A percentile compares a stretch with the other conserved stretches of the same genome.
phyloP scores from a whole-genome alignment of 2,888 invertebrate species.

The Dione vanillae region DNA sequence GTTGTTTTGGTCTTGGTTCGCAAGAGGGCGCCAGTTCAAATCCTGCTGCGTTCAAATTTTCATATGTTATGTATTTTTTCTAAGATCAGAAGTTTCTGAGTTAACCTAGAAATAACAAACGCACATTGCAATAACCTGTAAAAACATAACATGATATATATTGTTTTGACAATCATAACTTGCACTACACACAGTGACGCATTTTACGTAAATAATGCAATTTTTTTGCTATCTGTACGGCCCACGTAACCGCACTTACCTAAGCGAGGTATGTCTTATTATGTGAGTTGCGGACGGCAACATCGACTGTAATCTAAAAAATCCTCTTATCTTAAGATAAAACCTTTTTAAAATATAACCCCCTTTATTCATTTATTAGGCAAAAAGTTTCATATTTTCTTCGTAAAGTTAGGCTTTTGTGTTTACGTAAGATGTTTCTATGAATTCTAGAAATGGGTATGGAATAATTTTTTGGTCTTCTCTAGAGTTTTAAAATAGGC shows the following conservation, averaged over 20 bases:
- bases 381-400: constrained; percentile 3
- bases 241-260: constrained; percentile 70
- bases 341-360: constrained; percentile 35
- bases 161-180: too few species aligned
- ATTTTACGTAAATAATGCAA: neutral
- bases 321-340: constrained; percentile 40
- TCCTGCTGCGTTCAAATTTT: too few species aligned
- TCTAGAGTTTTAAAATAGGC: neutral
- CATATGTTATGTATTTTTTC: too few species aligned
- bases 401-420: neutral
- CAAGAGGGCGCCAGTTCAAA: too few species aligned
- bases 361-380: constrained; percentile 21
- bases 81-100: too few species aligned
- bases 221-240: constrained; percentile 59
- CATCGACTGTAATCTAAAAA: constrained; percentile 45
- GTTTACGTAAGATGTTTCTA: neutral
- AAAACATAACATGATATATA: too few species aligned
- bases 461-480: neutral
- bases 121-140: too few species aligned
- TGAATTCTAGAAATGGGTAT: neutral
- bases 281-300: constrained; percentile 62
- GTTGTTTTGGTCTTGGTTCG: too few species aligned
- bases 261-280: constrained; percentile 69
- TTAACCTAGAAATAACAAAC: too few species aligned
- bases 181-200: too few species aligned